These are phyloP conservation scores for Cyprinodon tularosa DNA, from an alignment of 2,113 vertebrate genomes.

Conservation along the genomic window DNA sequence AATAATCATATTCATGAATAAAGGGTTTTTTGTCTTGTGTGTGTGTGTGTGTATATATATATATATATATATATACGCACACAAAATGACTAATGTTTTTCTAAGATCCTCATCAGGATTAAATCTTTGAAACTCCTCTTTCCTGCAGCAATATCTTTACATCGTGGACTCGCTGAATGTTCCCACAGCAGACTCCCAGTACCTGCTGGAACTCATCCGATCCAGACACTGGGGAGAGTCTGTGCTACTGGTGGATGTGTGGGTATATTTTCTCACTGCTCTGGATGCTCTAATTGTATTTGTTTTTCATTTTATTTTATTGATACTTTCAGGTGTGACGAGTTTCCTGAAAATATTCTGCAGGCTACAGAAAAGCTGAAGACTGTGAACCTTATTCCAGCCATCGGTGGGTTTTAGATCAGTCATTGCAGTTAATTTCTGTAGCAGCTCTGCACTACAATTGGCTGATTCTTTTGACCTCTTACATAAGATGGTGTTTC, in stretches of 20 bases:
- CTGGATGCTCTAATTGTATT: background rate
- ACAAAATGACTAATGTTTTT: too few species aligned
- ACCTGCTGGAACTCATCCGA: slow-evolving; percentile 81
- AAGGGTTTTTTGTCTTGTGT: too few species aligned
- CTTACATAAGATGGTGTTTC: background rate
- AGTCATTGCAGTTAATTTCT: too few species aligned
- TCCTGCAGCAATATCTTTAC: slow-evolving; percentile 81
- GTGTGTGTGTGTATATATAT: too few species aligned
- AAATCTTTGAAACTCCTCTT: background rate
- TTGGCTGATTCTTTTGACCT: background rate
- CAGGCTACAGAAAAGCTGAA: slow-evolving; percentile 78
- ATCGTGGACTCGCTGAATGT: slow-evolving; percentile 86
- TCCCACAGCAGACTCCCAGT: slow-evolving; percentile 83
- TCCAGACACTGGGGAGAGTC: slow-evolving; percentile 86
- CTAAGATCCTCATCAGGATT: too few species aligned
- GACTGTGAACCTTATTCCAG: slow-evolving; percentile 86
- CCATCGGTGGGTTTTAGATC: slow-evolving; percentile 79
- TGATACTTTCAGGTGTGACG: slow-evolving; percentile 74
- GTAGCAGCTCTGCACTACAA: too few species aligned
- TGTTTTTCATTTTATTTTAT: background rate
- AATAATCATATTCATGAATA: too few species aligned
- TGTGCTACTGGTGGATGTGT: slow-evolving; percentile 85
- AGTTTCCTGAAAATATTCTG: slow-evolving; percentile 82
- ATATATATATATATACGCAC: too few species aligned
- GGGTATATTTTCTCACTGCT: slow-evolving; percentile 61